Base-by-base conservation (phyloP, 2,888 invertebrate genomes). In the Rotaria socialis region DNA sequence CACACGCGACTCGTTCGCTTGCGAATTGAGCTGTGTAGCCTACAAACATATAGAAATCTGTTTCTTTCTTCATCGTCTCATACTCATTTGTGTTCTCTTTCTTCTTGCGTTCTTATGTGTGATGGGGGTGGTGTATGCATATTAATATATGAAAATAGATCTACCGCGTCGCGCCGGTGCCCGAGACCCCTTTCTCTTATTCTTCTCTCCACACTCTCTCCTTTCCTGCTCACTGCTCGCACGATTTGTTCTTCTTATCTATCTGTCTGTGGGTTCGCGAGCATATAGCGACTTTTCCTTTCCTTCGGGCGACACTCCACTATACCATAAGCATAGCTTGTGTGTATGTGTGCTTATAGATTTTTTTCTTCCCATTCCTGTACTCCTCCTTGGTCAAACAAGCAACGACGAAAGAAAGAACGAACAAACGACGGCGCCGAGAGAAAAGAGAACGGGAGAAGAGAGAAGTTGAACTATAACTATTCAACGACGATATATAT, bases 141-240 rank as follows among this genome's bases (percentile, higher is more conserved):
- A 67, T 67, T 67, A 67, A 67, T 67, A 67, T 67, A 67, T 67
- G 67, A 67, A 67, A 67, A 67, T 67, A 67, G 67, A 67, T 67
- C 67, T 67, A 67, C 67, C 67, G 67, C 67, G 67, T 67, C 67
- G 67, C 35, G 67, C 35, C 67, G 67, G 67, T 67, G 67, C 67
- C 67, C 67, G 67, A 67, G 67, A 67, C 67, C 27, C 67, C 67
- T 67, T 35, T 67, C 67, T 67, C 67, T 35, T 67, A 56, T 56
- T 56, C 56, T 56, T 56, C 24, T 56, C 56, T 56, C 56, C 56
- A 56, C 56, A 56, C 67, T 67, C 35, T 22, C 67, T 67, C 35
- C 35, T 67, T 67, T 67, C 67, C 24, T 35, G 67, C 67, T 67
- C 67, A 67, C 67, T 67, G 67, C 67, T 67, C 67, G 67, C 67